These are phyloP conservation scores for Gephyroberyx darwinii DNA, from an alignment of 2,797 vertebrate species.

Conservation along the genomic window DNA sequence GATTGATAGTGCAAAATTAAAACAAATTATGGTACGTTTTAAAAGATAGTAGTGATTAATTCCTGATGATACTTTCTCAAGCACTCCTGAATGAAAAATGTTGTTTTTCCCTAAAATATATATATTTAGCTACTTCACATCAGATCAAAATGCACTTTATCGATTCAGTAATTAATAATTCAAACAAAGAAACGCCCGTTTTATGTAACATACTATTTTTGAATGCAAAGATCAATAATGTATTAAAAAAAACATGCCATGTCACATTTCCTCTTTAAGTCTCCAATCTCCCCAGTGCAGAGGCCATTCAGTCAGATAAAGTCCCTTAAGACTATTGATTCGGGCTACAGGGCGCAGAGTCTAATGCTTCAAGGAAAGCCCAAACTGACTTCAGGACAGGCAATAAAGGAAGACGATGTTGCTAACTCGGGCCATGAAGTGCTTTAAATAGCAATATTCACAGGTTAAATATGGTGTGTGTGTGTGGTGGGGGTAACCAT, in stretches of 20 bases:
- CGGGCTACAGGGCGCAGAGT: slow-evolving; percentile 56
- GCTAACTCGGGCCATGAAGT: slow-evolving; percentile 27
- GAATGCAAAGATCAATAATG: slow-evolving; percentile 63
- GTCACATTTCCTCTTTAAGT: slow-evolving; percentile 68
- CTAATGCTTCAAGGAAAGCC: slow-evolving; percentile 32
- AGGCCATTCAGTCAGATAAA: slow-evolving; percentile 72
- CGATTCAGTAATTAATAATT: background rate
- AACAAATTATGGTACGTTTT: background rate
- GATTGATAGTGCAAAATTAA: background rate
- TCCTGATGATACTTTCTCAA: too few relatives aligned
- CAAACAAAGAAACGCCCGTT: slow-evolving; percentile 15
- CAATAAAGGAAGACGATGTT: slow-evolving; percentile 26
- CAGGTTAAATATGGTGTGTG: slow-evolving; percentile 37
- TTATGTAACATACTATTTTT: slow-evolving; percentile 46
- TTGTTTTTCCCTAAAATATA: too few relatives aligned
- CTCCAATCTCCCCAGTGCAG: slow-evolving; percentile 71
- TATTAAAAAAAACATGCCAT: slow-evolving; percentile 60
- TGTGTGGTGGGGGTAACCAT: slow-evolving; percentile 14
- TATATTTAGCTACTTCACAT: too few relatives aligned
- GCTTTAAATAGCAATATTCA: slow-evolving; percentile 51
- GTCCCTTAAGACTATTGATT: slow-evolving; percentile 73
- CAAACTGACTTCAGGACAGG: slow-evolving; percentile 43
- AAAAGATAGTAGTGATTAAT: background rate
- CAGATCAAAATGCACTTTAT: background rate
- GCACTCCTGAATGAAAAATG: too few relatives aligned